These are phyloP conservation scores for Bradypodion ventrale DNA, from an alignment of 2,797 vertebrate species.

Conservation along the genomic window DNA sequence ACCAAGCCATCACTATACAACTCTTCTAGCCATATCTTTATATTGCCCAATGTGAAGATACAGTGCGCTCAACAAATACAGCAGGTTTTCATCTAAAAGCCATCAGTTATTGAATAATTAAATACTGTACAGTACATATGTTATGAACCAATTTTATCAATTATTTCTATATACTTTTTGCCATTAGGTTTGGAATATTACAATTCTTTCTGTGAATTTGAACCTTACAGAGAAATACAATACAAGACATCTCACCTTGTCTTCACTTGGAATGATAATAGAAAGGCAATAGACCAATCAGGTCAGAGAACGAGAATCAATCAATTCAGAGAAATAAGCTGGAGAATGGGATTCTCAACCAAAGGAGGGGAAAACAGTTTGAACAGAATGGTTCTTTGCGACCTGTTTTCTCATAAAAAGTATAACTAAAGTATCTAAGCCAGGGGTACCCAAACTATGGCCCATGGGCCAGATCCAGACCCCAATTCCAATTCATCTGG, in stretches of 20 bases:
- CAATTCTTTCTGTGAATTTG: background rate
- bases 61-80: background rate
- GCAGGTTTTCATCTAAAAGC: background rate
- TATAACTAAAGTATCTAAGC: constrained; percentile 29
- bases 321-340: background rate
- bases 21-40: background rate
- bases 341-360: background rate
- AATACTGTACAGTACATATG: background rate
- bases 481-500: too few species aligned
- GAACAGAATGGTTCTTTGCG: background rate
- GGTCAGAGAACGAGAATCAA: background rate
- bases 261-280: background rate
- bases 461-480: too few species aligned
- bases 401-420: constrained; percentile 22
- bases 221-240: background rate
- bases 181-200: background rate
- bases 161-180: background rate
- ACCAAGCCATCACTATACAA: background rate
- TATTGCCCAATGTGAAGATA: background rate
- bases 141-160: background rate
- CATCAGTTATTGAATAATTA: background rate
- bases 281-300: background rate
- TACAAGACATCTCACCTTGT: background rate
- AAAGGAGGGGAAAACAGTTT: background rate
- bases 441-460: too few species aligned